Conservation (phyloP, 2,888 invertebrate species). For the Hybos culiciformis region DNA sequence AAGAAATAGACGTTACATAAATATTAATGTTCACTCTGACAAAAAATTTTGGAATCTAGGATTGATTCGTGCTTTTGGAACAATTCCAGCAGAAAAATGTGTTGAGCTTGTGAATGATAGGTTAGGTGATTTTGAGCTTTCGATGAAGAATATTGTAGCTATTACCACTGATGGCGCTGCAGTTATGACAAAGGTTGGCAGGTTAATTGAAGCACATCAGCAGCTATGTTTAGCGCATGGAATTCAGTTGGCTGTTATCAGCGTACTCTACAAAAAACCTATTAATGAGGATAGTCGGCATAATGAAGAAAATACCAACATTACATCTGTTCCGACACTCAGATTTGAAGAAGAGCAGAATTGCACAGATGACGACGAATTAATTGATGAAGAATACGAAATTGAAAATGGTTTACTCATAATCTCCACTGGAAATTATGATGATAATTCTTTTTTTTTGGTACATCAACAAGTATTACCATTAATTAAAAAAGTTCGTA, state of each 20-base stretch:
- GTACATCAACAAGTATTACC: no score
- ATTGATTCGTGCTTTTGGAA: neutral
- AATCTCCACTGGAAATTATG: neutral
- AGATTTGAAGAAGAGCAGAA: neutral
- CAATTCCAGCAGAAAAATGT: constrained; percentile 5
- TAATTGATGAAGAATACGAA: neutral
- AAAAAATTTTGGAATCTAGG: constrained; percentile 4
- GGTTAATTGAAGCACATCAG: neutral
- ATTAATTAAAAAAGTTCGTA: neutral
- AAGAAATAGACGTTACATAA: constrained; percentile 2
- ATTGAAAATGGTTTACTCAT: neutral
- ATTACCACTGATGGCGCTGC: neutral
- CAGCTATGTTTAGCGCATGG: neutral
- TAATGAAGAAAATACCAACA: no score
- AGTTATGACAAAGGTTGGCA: neutral
- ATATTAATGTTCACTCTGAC: constrained; percentile 4
- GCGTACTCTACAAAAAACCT: neutral
- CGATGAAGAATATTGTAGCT: neutral
- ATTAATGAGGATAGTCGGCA: no score
- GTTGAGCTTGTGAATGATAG: neutral
- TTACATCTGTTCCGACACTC: no score
- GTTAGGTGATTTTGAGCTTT: neutral
- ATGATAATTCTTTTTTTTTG: no score
- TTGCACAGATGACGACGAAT: neutral
- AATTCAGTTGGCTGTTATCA: neutral